Percentiles rank a stretch among this genome's conserved stretches.
These are phyloP conservation scores for Pocillopora damicornis DNA, from an alignment of 64 coral and sea anemone species.

Conservation along the genomic window DNA sequence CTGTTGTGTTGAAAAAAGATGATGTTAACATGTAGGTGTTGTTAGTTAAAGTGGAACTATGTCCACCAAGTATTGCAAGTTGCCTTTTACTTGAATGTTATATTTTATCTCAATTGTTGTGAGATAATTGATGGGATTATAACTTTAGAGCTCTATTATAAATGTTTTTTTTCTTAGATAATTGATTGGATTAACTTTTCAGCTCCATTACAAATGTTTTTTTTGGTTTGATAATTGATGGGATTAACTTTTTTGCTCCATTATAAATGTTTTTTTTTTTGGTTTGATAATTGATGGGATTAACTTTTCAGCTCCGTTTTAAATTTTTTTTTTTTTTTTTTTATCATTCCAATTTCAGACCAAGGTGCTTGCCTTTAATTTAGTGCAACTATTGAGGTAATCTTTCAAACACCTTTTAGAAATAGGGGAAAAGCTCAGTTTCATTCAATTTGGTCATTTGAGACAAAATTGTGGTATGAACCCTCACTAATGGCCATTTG, in stretches of 20 bases:
- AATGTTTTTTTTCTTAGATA: not conserved
- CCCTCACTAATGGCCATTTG: too few species aligned
- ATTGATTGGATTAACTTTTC: not conserved
- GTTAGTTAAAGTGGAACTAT: too few species aligned
- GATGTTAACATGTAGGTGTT: too few species aligned
- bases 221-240: too few species aligned
- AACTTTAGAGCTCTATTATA: too few species aligned
- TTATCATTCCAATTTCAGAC: constrained; percentile 35
- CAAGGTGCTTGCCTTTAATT: constrained; percentile 47
- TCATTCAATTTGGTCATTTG: not conserved
- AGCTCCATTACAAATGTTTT: not conserved
- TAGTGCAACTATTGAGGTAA: constrained; percentile 76
- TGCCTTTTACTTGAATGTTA: too few species aligned
- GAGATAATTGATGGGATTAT: not conserved
- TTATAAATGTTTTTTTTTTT: not conserved
- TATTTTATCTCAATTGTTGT: too few species aligned
- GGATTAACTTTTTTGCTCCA: too few species aligned
- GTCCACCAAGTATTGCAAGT: too few species aligned
- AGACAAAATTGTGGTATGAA: not conserved
- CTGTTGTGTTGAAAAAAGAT: not conserved
- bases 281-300: not conserved
- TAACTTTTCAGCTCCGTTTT: too few species aligned
- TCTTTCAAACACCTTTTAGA: not conserved
- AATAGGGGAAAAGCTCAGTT: not conserved
- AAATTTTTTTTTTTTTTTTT: not conserved